A percentile compares a stretch with the other conserved stretches of the same genome.
These are phyloP conservation scores for Acomys russatus DNA, from an alignment of 2,797 vertebrate genomes.

Conservation along the genomic window DNA sequence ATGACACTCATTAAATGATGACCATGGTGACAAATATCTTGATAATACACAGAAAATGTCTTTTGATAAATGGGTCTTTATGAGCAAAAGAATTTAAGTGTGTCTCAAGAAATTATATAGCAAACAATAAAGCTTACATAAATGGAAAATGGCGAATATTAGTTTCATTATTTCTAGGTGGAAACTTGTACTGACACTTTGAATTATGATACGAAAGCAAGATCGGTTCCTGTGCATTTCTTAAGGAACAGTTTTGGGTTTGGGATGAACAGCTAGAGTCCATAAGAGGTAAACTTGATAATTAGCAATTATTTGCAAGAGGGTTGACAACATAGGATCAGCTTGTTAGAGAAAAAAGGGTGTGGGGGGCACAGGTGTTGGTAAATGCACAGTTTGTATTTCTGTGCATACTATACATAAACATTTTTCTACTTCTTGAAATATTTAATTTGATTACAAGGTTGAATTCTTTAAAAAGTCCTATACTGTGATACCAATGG, in stretches of 20 bases:
- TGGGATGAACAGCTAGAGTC: background rate
- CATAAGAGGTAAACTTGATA: background rate
- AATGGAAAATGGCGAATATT: background rate
- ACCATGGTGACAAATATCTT: background rate
- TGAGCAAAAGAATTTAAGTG: background rate
- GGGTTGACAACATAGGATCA: background rate
- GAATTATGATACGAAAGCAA: background rate
- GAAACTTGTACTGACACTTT: background rate
- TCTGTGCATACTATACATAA: background rate
- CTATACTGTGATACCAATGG: background rate
- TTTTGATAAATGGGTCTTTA: background rate
- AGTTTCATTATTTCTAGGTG: background rate
- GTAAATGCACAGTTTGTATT: background rate
- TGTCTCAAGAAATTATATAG: background rate
- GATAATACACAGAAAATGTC: background rate
- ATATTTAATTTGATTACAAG: background rate
- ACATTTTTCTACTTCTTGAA: background rate
- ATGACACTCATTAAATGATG: background rate
- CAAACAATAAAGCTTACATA: background rate
- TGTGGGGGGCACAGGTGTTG: accelerated
- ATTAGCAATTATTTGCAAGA: background rate
- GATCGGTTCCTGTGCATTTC: background rate
- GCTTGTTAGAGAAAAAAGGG: background rate
- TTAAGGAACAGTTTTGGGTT: background rate
- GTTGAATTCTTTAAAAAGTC: background rate